Conservation (phyloP, 2,113 vertebrate species). For the Scomber colias region DNA sequence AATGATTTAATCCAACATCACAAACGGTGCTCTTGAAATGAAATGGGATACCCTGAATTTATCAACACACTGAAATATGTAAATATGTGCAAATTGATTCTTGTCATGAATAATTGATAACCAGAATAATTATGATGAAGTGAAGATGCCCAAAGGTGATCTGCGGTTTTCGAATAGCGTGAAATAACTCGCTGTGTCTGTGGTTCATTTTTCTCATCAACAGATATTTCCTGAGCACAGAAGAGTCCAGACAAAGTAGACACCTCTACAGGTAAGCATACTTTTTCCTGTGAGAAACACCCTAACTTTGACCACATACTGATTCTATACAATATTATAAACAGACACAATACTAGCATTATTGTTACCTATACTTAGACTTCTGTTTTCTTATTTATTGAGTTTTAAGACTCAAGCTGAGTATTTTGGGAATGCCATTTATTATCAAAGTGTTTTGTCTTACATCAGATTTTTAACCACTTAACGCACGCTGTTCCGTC, state of each 20-base stretch:
- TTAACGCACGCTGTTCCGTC: too few relatives aligned
- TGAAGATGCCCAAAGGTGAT: background rate
- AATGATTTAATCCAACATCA: constrained; percentile 11
- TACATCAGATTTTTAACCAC: too few relatives aligned
- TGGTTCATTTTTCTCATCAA: constrained; percentile 45
- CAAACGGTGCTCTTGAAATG: background rate
- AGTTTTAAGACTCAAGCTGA: background rate
- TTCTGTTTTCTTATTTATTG: background rate
- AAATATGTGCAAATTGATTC: constrained; percentile 28
- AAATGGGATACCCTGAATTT: background rate
- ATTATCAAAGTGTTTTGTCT: too few relatives aligned
- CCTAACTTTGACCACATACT: background rate
- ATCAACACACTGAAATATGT: constrained; percentile 33
- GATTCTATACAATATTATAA: background rate
- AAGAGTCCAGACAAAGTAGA: constrained; percentile 84
- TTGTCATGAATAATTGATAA: constrained; percentile 51
- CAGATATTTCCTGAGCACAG: constrained; percentile 88
- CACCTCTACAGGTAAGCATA: constrained; percentile 86
- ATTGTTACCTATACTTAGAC: background rate
- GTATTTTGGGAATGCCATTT: too few relatives aligned
- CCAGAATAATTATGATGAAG: constrained; percentile 30
- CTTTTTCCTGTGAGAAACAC: background rate
- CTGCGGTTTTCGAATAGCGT: background rate
- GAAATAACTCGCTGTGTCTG: constrained; percentile 45
- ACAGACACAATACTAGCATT: background rate